Base-by-base conservation (phyloP, 2,113 vertebrate species). In the Antigone vipio region DNA sequence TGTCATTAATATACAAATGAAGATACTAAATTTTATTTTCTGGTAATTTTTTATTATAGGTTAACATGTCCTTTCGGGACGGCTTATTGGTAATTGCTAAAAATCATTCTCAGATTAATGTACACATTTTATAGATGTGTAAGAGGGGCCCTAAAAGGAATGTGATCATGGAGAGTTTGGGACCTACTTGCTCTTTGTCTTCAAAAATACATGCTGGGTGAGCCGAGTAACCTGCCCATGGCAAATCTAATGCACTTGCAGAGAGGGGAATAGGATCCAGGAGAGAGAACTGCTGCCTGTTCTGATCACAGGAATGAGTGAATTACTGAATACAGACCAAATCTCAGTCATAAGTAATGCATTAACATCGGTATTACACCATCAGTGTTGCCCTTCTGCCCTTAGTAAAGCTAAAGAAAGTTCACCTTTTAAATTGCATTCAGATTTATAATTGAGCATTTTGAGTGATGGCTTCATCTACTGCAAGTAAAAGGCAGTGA, bases 401-500 rank as follows among this genome's bases (percentile, higher is more conserved):
- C 49, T 92, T 15, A 73, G 40, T 78, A 60, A 81, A 91, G 59
- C 53, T 73, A 49, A 72, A 86, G 35, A 23, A 89, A 83, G 38
- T 76, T 87, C 91, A 87, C 81, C 86, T 95, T 93, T 85, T 55
- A 85, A 96, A 92, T 92, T 58, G 55, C 72, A 66, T 89, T 95
- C 64, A 83, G 60, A 47, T 74, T 66, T 90, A 87, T 93, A 95
- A 94, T 66, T 76, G 67, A 96, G 66, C 55, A 10, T 72, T 91
- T 88, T 96, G 93, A 93, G 78, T 89, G 92, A 96, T 83, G 53
- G 82, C 52, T 96, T 96, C 78, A 74, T 94, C 73, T 85, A 26
- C 56, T 88, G 80, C 67, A 38, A 50, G 71, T n/a, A 56, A 87
- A 93, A 76, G 79, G 76, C 75, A 93, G 58, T 93, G 83, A 95